Base-by-base conservation (phyloP, 2,113 vertebrate species). In the Elephantulus edwardii region DNA sequence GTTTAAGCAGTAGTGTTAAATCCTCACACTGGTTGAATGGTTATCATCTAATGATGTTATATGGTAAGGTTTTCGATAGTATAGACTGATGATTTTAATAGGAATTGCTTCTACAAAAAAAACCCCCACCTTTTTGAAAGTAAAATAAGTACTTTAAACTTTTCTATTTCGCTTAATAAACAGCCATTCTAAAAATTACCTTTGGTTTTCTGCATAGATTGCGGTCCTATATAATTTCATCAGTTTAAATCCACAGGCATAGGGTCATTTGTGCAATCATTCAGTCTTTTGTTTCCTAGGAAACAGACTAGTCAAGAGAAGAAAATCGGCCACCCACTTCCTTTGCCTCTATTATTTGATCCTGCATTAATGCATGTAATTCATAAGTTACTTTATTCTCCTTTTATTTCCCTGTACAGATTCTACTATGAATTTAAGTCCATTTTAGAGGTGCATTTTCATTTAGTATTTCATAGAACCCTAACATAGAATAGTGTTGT, bases 251-350 rank as follows among this genome's bases (percentile, higher is more conserved):
- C 95, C 93, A 86, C 92, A 96, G 95, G 88, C 87, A 77, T 4
- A 96, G 93, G 95, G 96, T 98, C 96, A 97, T 96, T 97, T 96
- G 68, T 87, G 60, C 87, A 96, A 95, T 96, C 90, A 95, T 94
- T 96, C 8, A 16, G 91, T 91, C 91, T 93, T 95, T 94, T 96
- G 97, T 98, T 97, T 97, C 97, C 97, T 96, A 95, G 97, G 98
- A 95, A 97, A 98, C 97, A 89, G 93, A 91, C 87, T 95, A 46
- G 8, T 95, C 95, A 97, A 95, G 94, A 93, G 85, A 93, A 93
- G 90, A 97, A 97, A 96, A 95, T 97, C 68, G 77, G 77, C 89
- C 93, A 94, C 95, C 95, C 75, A 96, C 92, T 95, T 96, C 94
- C 96, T 96, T 95, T 93, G 84, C 44, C 71, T 79, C 93, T 95